Base-by-base conservation (phyloP, 2,888 invertebrate species). In the Tenthredo distinguenda region DNA sequence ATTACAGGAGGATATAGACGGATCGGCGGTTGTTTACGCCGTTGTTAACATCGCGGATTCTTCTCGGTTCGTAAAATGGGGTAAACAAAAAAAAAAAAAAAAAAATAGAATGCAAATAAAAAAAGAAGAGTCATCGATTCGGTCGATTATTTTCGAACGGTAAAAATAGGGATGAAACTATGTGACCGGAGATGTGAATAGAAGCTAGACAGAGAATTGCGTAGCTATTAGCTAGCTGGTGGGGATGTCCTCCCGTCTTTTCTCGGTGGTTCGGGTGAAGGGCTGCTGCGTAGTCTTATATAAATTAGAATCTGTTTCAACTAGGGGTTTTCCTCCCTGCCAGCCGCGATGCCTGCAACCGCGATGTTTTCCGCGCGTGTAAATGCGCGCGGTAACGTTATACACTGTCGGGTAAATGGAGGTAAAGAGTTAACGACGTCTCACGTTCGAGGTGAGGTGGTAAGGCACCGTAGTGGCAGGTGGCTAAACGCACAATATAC, bases 361-460 rank as follows among this genome's bases (percentile, higher is more conserved):
- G 62, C 26, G 62, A 21, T 26, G 5, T 6, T 34, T 31, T 68
- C 18, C 68, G 34, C 34, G 68, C 68, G 68, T 68, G 68, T 34
- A 26, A 68, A 68, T 68, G 34, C 68, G 12, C 21, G 68, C 18
- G 68, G 68, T 31, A 68, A 34, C 68, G 31, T 31, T 68, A 68
- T 68, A 68, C 68, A 68, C 68, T 34, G 68, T 1, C 43, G 43
- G 21, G 43, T 74, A 74, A 74, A 74, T 74, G 40, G 72, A 74
- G 72, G 72, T 43, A 74, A 74, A 74, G 72, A 74, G 72, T 74
- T 74, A 74, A 74, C 72, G 72, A 74, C 72, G 40, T 74, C 72
- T 74, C 72, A 26, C 43, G 72, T 74, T 74, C n/a, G 68, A 74
- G 43, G 40, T 21, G 72, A 74, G 71, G 18, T 71, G 71, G 62